Percentiles rank a stretch among this genome's conserved stretches.
Evolutionary conservation across 2,888 invertebrate species (phyloP).

Genomic region (Pachymerium ferrugineum): DNA sequence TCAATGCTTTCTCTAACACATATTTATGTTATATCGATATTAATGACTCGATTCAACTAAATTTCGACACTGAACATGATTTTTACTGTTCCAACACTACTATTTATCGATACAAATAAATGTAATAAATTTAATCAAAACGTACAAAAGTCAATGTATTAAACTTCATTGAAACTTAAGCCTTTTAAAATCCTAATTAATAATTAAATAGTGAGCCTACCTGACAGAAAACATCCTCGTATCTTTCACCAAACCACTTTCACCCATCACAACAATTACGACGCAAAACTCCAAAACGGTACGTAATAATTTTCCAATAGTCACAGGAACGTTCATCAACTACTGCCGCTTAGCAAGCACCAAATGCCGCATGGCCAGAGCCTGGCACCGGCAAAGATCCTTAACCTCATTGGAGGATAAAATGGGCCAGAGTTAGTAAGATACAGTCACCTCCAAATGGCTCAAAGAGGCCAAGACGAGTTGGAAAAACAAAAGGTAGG

Average conservation of each 20-base stretch:
- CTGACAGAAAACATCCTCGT: not conserved
- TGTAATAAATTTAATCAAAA: too few relatives aligned
- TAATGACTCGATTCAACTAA: not conserved
- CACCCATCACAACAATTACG: constrained; percentile 6
- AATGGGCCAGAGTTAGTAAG: constrained; percentile 24
- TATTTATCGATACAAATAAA: too few relatives aligned
- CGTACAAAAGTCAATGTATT: too few relatives aligned
- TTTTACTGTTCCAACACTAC: too few relatives aligned
- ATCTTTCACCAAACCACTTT: constrained; percentile 5
- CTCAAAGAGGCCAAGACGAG: constrained; percentile 12
- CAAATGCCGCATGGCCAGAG: constrained; percentile 18
- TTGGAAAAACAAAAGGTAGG: not conserved
- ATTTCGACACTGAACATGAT: not conserved
- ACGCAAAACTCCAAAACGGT: not conserved
- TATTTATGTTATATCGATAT: not conserved
- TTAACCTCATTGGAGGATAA: constrained; percentile 23
- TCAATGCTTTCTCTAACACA: not conserved
- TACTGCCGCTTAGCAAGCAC: not conserved
- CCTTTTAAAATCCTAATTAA: not conserved
- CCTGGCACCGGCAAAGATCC: constrained; percentile 11
- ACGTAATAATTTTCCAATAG: not conserved
- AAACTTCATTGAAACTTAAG: not conserved
- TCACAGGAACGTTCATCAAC: not conserved
- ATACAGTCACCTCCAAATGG: constrained; percentile 9
- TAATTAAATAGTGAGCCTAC: constrained; percentile 5